Evolutionary conservation across 2,888 invertebrate species (phyloP), one percentile per base, ranked within the genome.

Genomic region (Thera obeliscata): DNA sequence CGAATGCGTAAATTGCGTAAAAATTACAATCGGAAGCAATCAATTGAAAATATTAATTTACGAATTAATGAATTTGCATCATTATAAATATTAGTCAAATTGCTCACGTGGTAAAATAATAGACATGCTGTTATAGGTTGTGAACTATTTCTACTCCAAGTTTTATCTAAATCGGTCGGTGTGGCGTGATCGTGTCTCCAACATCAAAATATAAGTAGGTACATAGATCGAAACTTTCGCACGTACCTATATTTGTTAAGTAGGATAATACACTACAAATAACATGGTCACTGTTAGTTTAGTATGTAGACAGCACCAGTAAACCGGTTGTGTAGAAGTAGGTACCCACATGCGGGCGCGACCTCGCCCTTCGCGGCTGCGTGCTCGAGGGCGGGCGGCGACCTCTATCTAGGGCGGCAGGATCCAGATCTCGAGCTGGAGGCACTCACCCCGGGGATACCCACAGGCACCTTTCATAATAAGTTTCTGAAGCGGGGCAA

Each of bases 361-460:
- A 64, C 67, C 66, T 60, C 71, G 73, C 71, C 69, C 71, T 71
- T 64, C 63, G 66, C 63, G 60, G 48, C 62, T 33, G 52, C 50
- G 50, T 33, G 52, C 33, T 2, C 55, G 59, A 64, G 71, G 71
- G 71, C 68, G 70, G 71, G 68, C 71, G 68, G 70, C 60, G 61
- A 60, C 48, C 67, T 65, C 52, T 69, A 65, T 64, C 64, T 67
- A 65, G 73, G 65, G 69, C 60, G 58, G 58, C 49, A 50, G 57
- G 52, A 43, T 50, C 33, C 60, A 36, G 36, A 43, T 43, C 61
- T 36, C 7, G 56, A 48, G 56, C 49, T 55, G 48, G 43, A 64
- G 56, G 6, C 61, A 46, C 61, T 58, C 56, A 48, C 57, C 48
- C 65, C 55, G 5, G 9, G 57, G 58, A 62, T 50, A 48, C 55